Evolutionary conservation across 2,888 invertebrate species (phyloP), one percentile per base, ranked within the genome.

Genomic region (Meteorus cinctellus): DNA sequence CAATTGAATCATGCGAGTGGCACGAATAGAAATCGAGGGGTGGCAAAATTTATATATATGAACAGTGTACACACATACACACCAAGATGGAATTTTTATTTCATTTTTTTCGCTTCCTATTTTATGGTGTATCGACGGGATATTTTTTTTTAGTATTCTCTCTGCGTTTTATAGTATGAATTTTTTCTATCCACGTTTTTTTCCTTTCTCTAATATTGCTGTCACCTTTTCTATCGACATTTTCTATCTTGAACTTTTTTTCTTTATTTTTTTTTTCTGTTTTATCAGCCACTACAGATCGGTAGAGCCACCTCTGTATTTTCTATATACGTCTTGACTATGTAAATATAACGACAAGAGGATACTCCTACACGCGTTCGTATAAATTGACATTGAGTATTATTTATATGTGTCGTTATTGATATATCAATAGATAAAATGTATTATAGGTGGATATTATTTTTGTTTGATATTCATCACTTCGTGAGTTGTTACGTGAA

Each of bases 1-100:
- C 83, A 84, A 84, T 84, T 80, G 83, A 81, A 84, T 84, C 82
- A 83, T 79, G 78, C 78, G 79, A 82, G 81, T 75, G 48, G 69
- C 69, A 36, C 69, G 69, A 55, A 29, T 67, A 45, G 41, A 74
- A 55, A 36, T 63, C 68, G 51, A 34, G 31, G 63, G 69, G 48
- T 45, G 62, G 24, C 27, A 51, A 48, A 16, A 41, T 5, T 24
- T 69, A 14, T 36, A 36, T 69, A 66, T 34, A 66, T 69, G 45
- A 24, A 24, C 24, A 24, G 24, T 24, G 24, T 24, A 24, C 31
- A 12, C 5, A 24, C 36, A 74, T 41, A 68, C 4, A 48, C 1
- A 48, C 4, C 16, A 63, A 2, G 41, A 16, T 29, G 12, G 36
- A 41, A 41, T 62, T 71, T 36, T 27, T 60, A 24, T 41, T 60